A percentile compares a stretch with the other conserved stretches of the same genome.
These are phyloP conservation scores for Metopolophium dirhodum DNA, from an alignment of 1,140 invertebrate species.

Conservation along the genomic window DNA sequence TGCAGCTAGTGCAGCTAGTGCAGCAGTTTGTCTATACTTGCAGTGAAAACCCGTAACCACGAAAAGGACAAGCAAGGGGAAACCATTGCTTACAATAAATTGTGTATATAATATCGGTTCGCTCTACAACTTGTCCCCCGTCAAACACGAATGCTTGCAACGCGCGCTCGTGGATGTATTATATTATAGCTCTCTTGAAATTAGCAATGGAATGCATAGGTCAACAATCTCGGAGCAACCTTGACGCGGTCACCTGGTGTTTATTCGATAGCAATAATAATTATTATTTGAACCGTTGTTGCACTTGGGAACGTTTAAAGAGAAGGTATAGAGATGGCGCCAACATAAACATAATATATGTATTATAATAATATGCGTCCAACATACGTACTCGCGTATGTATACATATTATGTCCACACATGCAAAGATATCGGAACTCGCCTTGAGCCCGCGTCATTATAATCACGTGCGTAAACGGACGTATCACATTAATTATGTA, in stretches of 20 bases:
- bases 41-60: neutral
- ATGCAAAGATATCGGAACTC: neutral
- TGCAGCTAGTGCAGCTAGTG: neutral
- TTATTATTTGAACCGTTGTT: conserved; percentile 48
- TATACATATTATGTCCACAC: neutral
- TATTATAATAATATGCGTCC: conserved; percentile 5
- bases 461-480: neutral
- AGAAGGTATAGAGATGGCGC: conserved; percentile 29
- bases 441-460: neutral
- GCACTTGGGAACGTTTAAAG: conserved; percentile 12
- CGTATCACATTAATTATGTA: neutral
- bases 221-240: conserved; percentile 53
- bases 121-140: neutral
- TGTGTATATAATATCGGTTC: neutral
- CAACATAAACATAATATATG: neutral
- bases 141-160: neutral
- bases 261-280: conserved; percentile 47
- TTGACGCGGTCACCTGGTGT: conserved; percentile 52
- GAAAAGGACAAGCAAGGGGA: neutral
- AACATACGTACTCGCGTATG: neutral
- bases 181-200: conserved; percentile 35
- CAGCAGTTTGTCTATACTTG: neutral
- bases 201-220: conserved; percentile 51
- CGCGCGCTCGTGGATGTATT: conserved; percentile 12
- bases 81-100: neutral